Evolutionary conservation across 2,113 vertebrate species (phyloP), one percentile per base, ranked within the genome.

Genomic region (Microtus oregoni): DNA sequence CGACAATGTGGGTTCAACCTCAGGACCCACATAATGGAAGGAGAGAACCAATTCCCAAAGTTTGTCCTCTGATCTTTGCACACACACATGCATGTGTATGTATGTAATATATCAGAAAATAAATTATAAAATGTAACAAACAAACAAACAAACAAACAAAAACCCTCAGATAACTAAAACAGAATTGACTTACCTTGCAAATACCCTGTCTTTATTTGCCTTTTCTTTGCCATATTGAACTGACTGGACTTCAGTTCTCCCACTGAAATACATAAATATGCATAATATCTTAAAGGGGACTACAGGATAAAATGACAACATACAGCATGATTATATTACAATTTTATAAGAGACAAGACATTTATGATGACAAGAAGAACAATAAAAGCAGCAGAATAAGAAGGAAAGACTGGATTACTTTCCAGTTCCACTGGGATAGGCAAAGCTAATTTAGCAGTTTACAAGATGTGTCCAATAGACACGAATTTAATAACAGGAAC

Each of bases 141-240:
- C 20, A 50, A 28, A 35, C 10, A 52, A 32, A 44, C 20, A 50
- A 32, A 44, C 20, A 17, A 30, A 32, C 14, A 17, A 50, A 78
- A 52, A 19, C 26, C 22, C 77, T 32, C 20, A 92, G 20, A 87
- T 13, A 89, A 89, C 38, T 92, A 70, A 97, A 95, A 96, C 1
- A 63, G 19, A 90, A 96, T 75, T 72, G 83, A 92, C 97, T 98
- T 99, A 99, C 99, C 99, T 99, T 98, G 99, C 99, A 98, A 99
- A 99, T 76, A 99, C 99, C 95, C 99, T 98, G 98, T 99, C 99
- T 98, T 99, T 99, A 98, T 99, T 99, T 98, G 99, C 99, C 97
- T 99, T 99, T 98, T 99, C 99, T 98, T 99, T 99, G 91, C 99
- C 99, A 98, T 99, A 99, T 98, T 99, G 99, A 95, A 99, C 99